Percentiles rank a stretch among this genome's conserved stretches.
These are phyloP conservation scores for Rhinopomastus cyanomelas DNA, from an alignment of 2,113 vertebrate genomes.

Conservation along the genomic window DNA sequence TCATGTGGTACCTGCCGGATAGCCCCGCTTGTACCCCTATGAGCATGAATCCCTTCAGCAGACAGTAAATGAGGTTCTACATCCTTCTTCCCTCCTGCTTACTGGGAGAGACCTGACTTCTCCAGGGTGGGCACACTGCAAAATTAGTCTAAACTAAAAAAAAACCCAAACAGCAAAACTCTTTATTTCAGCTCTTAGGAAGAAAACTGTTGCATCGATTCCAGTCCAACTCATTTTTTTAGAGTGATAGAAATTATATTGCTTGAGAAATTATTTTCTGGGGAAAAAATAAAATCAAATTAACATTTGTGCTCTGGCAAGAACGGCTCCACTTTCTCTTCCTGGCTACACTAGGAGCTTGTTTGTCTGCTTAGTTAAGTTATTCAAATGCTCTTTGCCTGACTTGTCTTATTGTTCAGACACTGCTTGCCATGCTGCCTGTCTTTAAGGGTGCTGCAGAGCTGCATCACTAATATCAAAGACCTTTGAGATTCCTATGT, in stretches of 20 bases:
- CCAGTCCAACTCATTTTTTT: background rate
- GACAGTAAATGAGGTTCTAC: no score
- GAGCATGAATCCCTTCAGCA: no score
- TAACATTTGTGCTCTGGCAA: background rate
- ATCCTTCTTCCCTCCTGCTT: background rate
- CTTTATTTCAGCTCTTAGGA: background rate
- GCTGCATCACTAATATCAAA: background rate
- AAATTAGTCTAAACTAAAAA: background rate
- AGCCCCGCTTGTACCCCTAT: no score
- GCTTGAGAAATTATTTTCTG: background rate
- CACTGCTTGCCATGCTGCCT: background rate
- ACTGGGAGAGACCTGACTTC: background rate
- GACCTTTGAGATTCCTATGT: background rate
- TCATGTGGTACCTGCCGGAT: background rate
- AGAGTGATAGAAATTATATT: background rate
- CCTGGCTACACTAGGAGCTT: background rate
- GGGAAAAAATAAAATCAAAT: background rate
- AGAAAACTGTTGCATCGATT: background rate
- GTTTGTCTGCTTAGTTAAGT: background rate
- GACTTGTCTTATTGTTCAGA: background rate
- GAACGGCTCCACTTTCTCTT: background rate
- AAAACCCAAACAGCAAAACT: background rate
- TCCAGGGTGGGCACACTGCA: background rate
- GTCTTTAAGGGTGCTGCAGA: background rate
- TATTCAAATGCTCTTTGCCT: conserved; percentile 3